These are phyloP conservation scores for Trochalopteron elliotii DNA, from an alignment of 2,113 vertebrate genomes.

Conservation along the genomic window DNA sequence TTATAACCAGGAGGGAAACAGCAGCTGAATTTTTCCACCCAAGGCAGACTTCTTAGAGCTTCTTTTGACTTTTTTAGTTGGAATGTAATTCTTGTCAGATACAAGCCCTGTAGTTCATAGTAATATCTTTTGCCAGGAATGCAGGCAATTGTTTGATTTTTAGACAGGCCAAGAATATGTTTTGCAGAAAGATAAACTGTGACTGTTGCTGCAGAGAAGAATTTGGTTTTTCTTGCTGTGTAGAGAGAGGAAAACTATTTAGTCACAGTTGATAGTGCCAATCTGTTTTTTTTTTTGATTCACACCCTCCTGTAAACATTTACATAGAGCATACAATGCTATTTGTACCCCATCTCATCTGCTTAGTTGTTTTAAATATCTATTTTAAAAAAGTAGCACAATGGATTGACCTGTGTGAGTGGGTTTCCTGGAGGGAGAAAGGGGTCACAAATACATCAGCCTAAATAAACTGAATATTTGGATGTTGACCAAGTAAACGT, in stretches of 20 bases:
- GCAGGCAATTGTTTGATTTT: slow-evolving; percentile 49
- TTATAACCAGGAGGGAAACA: slow-evolving; percentile 4
- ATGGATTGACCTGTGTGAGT: background rate
- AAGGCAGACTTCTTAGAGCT: background rate
- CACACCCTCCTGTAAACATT: background rate
- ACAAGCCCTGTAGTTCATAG: slow-evolving; percentile 11
- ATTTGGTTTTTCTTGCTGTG: background rate
- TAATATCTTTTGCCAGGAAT: slow-evolving; percentile 22
- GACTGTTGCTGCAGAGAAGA: background rate
- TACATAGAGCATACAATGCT: background rate
- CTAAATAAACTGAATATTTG: background rate
- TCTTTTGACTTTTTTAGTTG: slow-evolving; percentile 15
- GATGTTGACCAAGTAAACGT: background rate
- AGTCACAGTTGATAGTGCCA: background rate
- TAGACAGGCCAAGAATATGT: slow-evolving; percentile 16
- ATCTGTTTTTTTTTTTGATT: background rate
- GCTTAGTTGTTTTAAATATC: background rate
- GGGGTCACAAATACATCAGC: background rate
- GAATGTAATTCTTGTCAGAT: background rate
- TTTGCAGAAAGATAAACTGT: slow-evolving; percentile 39
- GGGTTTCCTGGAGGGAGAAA: background rate
- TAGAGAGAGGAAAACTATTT: background rate
- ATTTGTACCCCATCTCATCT: background rate
- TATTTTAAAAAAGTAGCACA: background rate
- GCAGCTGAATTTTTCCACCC: slow-evolving; percentile 33